Evolutionary conservation across 2,797 vertebrate species (phyloP).

Genomic region (Chrosomus eos): DNA sequence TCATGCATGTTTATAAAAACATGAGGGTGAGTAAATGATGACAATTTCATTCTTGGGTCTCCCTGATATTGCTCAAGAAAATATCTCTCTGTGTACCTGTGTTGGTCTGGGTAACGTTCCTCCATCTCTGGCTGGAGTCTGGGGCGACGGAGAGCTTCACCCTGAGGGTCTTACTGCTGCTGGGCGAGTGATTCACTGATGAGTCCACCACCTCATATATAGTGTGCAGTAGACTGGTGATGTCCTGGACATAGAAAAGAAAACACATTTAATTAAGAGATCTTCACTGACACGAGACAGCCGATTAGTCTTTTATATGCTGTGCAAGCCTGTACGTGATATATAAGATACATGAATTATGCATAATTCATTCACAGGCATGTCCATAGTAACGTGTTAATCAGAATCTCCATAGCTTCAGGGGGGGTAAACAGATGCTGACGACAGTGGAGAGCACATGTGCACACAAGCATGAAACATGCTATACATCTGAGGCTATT

Average conservation of each 20-base stretch:
- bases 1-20: background rate
- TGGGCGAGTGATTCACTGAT: constrained; percentile 96
- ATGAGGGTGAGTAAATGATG: background rate
- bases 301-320: background rate
- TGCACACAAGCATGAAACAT: background rate
- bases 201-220: constrained; percentile 98
- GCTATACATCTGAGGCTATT: constrained; percentile 7
- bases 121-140: constrained; percentile 92
- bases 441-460: constrained; percentile 3
- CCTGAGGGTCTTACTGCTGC: constrained; percentile 93
- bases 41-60: background rate
- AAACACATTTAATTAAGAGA: background rate
- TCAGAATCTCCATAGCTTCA: constrained; percentile 1
- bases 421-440: constrained; percentile 7
- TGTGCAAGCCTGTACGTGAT: background rate
- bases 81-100: constrained; percentile 74
- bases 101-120: constrained; percentile 81
- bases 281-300: background rate
- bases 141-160: constrained; percentile 96
- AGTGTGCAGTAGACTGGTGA: constrained; percentile 97
- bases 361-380: constrained; percentile 16
- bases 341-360: constrained; percentile 35
- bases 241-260: constrained; percentile 80
- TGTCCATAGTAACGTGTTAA: constrained; percentile 38
- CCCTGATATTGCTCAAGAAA: background rate